A percentile compares a stretch with the other conserved stretches of the same genome.
These are phyloP conservation scores for Drosophila gunungcola DNA, from an alignment of 1,140 invertebrate species.

Conservation along the genomic window DNA sequence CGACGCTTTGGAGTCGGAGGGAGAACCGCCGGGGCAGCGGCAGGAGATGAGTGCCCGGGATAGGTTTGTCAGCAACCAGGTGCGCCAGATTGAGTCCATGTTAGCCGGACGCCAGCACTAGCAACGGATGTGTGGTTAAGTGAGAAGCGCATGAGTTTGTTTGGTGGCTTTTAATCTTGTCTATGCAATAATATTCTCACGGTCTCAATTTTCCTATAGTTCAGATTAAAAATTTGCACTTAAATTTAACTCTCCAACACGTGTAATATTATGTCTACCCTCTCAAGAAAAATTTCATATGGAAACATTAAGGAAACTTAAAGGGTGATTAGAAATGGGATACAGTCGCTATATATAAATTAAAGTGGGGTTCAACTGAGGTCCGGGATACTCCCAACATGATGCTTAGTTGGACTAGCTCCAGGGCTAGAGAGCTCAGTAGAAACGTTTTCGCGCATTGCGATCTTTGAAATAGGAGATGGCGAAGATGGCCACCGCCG, in stretches of 20 bases:
- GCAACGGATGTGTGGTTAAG: constrained; percentile 40
- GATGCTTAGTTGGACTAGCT: constrained; percentile 28
- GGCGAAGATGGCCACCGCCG: constrained; percentile 92
- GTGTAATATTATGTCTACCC: constrained; percentile 42
- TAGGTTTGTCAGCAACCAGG: constrained; percentile 73
- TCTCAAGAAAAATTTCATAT: constrained; percentile 9
- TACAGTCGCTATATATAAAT: constrained; percentile 51
- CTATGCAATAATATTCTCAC: constrained; percentile 72
- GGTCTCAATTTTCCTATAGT: constrained; percentile 81
- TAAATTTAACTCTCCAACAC: constrained; percentile 67
- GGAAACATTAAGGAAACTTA: constrained; percentile 19
- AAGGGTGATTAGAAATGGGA: constrained; percentile 25
- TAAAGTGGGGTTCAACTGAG: constrained; percentile 41
- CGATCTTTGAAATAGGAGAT: constrained; percentile 97
- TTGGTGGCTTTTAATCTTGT: constrained; percentile 41
- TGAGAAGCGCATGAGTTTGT: constrained; percentile 20
- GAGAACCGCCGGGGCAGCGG: constrained; percentile 6
- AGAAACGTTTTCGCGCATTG: constrained; percentile 95
- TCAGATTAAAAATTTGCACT: constrained; percentile 76
- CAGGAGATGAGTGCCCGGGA: constrained; percentile 41
- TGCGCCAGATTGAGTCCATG: constrained; percentile 72
- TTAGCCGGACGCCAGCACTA: constrained; percentile 52
- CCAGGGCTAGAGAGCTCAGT: constrained; percentile 85
- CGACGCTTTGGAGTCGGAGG: constrained; percentile 61
- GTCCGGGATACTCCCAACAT: constrained; percentile 15